A percentile compares a stretch with the other conserved stretches of the same genome.
These are phyloP conservation scores for Anabas testudineus DNA, from an alignment of 2,797 vertebrate species.

Conservation along the genomic window DNA sequence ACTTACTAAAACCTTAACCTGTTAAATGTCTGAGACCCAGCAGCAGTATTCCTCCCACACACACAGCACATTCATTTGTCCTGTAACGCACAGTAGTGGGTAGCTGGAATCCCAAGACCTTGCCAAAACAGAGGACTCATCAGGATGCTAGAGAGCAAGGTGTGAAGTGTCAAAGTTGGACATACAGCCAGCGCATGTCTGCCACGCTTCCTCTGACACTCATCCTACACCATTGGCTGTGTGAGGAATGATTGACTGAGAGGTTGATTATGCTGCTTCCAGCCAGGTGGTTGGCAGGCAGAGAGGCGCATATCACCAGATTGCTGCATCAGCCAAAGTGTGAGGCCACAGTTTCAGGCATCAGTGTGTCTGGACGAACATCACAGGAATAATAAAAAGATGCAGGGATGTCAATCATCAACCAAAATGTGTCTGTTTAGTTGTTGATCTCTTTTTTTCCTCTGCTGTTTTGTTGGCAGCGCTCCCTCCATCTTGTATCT, in stretches of 20 bases:
- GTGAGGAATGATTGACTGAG: constrained; percentile 76
- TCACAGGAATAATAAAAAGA: constrained; percentile 81
- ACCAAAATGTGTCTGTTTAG: constrained; percentile 63
- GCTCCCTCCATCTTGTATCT: constrained; percentile 64
- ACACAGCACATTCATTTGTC: constrained; percentile 32
- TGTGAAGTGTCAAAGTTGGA: constrained; percentile 75
- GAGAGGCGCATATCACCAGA: constrained; percentile 73
- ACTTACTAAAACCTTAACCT: constrained; percentile 26
- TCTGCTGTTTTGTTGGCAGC: constrained; percentile 71
- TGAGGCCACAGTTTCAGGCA: constrained; percentile 78
- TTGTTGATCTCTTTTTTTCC: constrained; percentile 29
- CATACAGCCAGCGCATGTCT: constrained; percentile 63
- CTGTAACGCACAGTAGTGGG: constrained; percentile 28
- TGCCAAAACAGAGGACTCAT: constrained; percentile 54
- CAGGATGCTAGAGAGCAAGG: constrained; percentile 66
- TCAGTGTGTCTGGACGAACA: constrained; percentile 73
- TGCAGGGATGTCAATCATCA: constrained; percentile 76
- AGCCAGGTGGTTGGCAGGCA: constrained; percentile 81
- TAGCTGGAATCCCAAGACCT: constrained; percentile 47
- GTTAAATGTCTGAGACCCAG: constrained; percentile 34
- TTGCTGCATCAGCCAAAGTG: constrained; percentile 82
- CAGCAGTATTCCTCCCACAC: constrained; percentile 42
- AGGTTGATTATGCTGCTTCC: constrained; percentile 71
- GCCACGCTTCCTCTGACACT: constrained; percentile 70
- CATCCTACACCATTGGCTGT: constrained; percentile 66